A percentile compares a stretch with the other conserved stretches of the same genome.
These are phyloP conservation scores for Anoura caudifer DNA, from an alignment of 2,113 vertebrate genomes.

Conservation along the genomic window DNA sequence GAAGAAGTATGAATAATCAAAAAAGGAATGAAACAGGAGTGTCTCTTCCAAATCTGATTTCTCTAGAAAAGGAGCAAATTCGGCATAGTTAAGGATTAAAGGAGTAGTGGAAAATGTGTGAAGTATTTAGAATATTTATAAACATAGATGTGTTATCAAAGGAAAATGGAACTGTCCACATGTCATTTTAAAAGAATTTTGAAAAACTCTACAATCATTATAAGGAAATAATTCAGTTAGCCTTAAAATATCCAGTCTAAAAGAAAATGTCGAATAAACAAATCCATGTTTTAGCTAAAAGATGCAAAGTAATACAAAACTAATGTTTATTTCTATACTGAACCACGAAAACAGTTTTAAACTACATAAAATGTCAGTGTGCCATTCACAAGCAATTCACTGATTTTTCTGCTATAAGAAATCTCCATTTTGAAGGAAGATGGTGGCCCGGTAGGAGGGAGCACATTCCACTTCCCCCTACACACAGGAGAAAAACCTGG, in stretches of 20 bases:
- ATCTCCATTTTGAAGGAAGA: constrained; percentile 23
- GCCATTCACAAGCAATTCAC: constrained; percentile 36
- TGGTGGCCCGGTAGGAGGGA: too few relatives aligned
- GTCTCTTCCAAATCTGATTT: neutral
- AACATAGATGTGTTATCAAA: neutral
- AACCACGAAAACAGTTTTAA: constrained; percentile 23
- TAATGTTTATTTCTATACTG: neutral
- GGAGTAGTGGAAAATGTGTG: neutral
- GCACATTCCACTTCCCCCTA: too few relatives aligned
- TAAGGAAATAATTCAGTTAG: neutral
- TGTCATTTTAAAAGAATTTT: neutral
- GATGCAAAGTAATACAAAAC: neutral
- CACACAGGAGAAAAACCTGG: too few relatives aligned
- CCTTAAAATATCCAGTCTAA: neutral
- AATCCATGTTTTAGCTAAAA: neutral
- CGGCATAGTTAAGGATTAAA: neutral
- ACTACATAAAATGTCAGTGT: neutral
- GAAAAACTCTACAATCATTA: neutral
- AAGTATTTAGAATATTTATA: neutral
- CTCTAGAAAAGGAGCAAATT: constrained; percentile 12
- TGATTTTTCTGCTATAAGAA: constrained; percentile 39
- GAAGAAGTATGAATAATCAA: neutral
- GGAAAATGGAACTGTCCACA: neutral
- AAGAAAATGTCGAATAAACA: neutral
- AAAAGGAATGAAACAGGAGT: neutral